Conservation (phyloP, 2,888 invertebrate species). For the Anthrax anthrax region DNA sequence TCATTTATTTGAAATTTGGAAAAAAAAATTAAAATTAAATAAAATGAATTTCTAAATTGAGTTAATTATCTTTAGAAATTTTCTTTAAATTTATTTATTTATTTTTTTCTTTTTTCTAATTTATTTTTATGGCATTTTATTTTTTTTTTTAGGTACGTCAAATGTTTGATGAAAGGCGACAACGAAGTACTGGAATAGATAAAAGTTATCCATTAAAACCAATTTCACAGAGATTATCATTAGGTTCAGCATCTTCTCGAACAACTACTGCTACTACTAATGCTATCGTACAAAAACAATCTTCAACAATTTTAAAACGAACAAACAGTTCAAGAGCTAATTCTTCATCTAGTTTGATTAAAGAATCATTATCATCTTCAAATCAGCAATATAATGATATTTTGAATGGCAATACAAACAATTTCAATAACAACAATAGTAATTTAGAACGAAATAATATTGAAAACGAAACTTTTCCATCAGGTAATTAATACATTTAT, state of each 20-base stretch:
- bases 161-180: slow-evolving; percentile 70
- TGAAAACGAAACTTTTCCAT: slow-evolving; percentile 19
- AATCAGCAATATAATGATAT: background rate
- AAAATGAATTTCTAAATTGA: no score
- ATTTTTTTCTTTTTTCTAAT: no score
- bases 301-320: background rate
- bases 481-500: slow-evolving; percentile 12
- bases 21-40: no score
- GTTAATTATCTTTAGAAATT: no score
- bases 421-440: slow-evolving; percentile 1
- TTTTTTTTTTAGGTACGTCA: slow-evolving; percentile 49
- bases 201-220: slow-evolving; percentile 71
- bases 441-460: slow-evolving; percentile 13
- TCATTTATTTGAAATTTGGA: no score
- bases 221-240: slow-evolving; percentile 35
- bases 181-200: slow-evolving; percentile 59
- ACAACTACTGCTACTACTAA: slow-evolving; percentile 5
- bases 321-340: slow-evolving; percentile 6
- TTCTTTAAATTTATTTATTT: no score
- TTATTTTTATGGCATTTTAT: background rate
- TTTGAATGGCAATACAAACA: slow-evolving; percentile 4
- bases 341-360: background rate
- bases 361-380: no score
- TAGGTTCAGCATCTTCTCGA: slow-evolving; percentile 6
- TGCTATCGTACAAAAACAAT: slow-evolving; percentile 2